Base-by-base conservation (phyloP, 2,888 invertebrate species). In the Dolichomitus sp. region DNA sequence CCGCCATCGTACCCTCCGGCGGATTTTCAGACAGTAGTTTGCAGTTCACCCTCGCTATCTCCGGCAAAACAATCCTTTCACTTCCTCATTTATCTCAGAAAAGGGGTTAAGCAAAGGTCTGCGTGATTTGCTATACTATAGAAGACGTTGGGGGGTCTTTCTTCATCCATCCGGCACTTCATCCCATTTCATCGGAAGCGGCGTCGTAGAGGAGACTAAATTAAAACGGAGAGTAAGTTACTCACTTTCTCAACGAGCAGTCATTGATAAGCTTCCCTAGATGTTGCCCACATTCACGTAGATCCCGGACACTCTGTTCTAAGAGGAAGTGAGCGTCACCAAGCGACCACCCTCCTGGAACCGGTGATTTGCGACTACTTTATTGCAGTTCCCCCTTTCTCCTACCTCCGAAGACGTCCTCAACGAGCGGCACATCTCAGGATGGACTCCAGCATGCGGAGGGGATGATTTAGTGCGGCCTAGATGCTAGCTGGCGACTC, bases 401-500 rank as follows among this genome's bases (percentile, higher is more conserved):
- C 63, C 33, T 65, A 52, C 48, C 45, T 45, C 72, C 27, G 66
- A 57, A 72, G 76, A 69, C 68, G 50, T 61, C 63, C 54, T 69
- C 33, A 59, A 42, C 37, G 14, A 61, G 70, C 59, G 48, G 9
- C 59, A 72, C 72, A 61, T 61, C 69, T 57, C 68, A 73, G 61
- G 83, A 73, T 69, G 73, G 57, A 73, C 73, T 52, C 73, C 68
- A 50, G 40, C 54, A 57, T 48, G 72, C 33, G 70, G 61, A 69
- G 83, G 84, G 88, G 82, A 90, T 91, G 91, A 90, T 91, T 91
- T 88, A 89, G 86, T 87, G 89, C 87, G 86, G 86, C 87, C 89
- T 88, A 88, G 90, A 90, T 89, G 88, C 84, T 87, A 84, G 78
- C 89, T 92, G 92, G 92, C 91, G 88, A 87, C 80, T 88, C 87